Base-by-base conservation (phyloP, 1,140 invertebrate genomes). In the Myzus persicae region DNA sequence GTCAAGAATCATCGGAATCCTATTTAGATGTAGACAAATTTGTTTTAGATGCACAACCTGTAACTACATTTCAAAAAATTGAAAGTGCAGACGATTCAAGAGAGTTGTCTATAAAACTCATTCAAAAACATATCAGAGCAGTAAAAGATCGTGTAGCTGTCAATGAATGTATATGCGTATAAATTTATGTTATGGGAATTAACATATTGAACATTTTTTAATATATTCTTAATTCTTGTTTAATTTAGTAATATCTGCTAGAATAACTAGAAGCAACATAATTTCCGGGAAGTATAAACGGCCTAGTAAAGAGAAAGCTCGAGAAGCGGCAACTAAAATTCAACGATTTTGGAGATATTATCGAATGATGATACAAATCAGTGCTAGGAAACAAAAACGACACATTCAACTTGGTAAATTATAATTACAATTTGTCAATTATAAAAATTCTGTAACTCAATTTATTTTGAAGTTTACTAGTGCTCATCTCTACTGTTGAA, bases 91-190 rank as follows among this genome's bases (percentile, higher is more conserved):
- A 92, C 2, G 48, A 51, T 20, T 46, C 38, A 84, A 81, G 31
- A 40, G 22, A 22, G 38, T 31, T n/a, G 22, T 44, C 67, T 9
- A 38, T 92, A 26, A 38, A 81, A 26, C 22, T 92, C 3, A 84
- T 92, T 84, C 91, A 92, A 82, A 92, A 51, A 82, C 91, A 92
- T 48, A 92, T 92, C 18, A 92, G 91, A 81, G 91, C 91, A 38
- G 22, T 38, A 7, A 26, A 3, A 40, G 91, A 92, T 82, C 91
- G 91, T 20, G 38, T 84, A n/a, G 26, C 18, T 31, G 44, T 46
- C 24, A 92, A 92, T 81, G 91, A 92, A 51, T 31, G 91, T 92
- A 36, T 26, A 51, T 90, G 26, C 1, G 11, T 26, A 22, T 90
- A 31, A 6, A 88, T 22, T 88, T 2, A 24, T 48, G n/a, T n/a